phyloP scores from a whole-genome alignment of 2,888 invertebrate species.

The Calliphora vomitoria region DNA sequence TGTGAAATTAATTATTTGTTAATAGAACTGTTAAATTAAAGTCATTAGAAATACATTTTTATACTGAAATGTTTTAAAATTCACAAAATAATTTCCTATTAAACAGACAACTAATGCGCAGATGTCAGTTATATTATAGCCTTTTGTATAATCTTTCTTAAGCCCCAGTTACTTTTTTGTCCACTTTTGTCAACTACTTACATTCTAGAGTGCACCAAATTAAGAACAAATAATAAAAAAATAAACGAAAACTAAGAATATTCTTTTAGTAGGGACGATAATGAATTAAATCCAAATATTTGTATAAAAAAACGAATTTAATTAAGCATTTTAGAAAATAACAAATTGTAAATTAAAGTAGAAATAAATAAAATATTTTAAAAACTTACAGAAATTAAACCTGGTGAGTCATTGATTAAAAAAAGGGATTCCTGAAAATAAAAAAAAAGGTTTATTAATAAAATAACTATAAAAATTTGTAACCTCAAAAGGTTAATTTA shows the following conservation, averaged over 20 bases:
- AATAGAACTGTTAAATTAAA: too few species aligned
- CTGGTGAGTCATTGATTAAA: background rate
- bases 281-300: constrained; percentile 21
- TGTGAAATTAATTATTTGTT: too few species aligned
- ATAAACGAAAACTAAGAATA: background rate
- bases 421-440: background rate
- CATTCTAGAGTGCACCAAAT: background rate
- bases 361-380: background rate
- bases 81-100: background rate
- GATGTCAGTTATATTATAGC: background rate
- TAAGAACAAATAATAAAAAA: constrained; percentile 4
- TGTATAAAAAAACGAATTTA: constrained; percentile 55
- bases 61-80: background rate
- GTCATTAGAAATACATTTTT: background rate
- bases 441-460: background rate
- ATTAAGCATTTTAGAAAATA: constrained; percentile 46
- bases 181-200: constrained; percentile 13
- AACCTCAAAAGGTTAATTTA: background rate
- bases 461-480: background rate
- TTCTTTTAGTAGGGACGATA: background rate
- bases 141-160: background rate
- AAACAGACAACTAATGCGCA: background rate
- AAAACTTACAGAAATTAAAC: background rate
- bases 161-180: background rate
- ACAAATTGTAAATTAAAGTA: background rate